Evolutionary conservation across 2,888 invertebrate genomes (phyloP).

Genomic region (Clostera curtula): DNA sequence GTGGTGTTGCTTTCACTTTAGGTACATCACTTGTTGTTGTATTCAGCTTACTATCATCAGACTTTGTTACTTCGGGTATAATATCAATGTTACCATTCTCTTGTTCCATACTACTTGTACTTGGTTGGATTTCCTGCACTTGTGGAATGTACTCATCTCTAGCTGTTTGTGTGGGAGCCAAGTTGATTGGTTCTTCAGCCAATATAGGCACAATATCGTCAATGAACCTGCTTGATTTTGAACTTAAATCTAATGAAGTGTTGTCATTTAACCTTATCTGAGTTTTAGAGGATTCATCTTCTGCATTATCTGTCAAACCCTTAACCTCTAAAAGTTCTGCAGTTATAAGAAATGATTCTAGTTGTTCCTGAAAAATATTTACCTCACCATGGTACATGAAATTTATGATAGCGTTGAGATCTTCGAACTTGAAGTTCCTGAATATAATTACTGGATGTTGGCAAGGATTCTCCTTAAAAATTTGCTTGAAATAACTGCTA

Average conservation of each 20-base stretch:
- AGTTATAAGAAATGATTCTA: constrained; percentile 85
- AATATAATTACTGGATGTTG: constrained; percentile 88
- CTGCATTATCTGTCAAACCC: constrained; percentile 79
- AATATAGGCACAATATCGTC: constrained; percentile 45
- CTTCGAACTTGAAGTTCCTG: constrained; percentile 84
- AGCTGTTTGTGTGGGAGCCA: constrained; percentile 50
- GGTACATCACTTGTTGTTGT: too few species aligned
- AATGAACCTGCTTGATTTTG: constrained; percentile 45
- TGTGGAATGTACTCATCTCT: constrained; percentile 59
- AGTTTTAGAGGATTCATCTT: constrained; percentile 55
- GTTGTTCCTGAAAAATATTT: constrained; percentile 85
- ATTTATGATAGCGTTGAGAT: constrained; percentile 84
- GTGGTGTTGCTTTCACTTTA: constrained; percentile 24
- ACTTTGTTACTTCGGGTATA: constrained; percentile 31
- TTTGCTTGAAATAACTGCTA: constrained; percentile 85
- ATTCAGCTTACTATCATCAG: constrained; percentile 37
- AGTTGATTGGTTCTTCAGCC: constrained; percentile 62
- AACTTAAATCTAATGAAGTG: constrained; percentile 59
- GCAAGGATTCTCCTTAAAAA: constrained; percentile 84
- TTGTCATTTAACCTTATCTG: constrained; percentile 47
- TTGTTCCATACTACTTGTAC: constrained; percentile 28
- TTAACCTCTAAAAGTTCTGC: constrained; percentile 85
- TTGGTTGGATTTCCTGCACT: constrained; percentile 35
- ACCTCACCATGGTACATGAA: constrained; percentile 91
- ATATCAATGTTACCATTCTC: constrained; percentile 40